A percentile compares a stretch with the other conserved stretches of the same genome.
phyloP scores from a whole-genome alignment of 2,797 vertebrate species.

The Erpetoichthys calabaricus region DNA sequence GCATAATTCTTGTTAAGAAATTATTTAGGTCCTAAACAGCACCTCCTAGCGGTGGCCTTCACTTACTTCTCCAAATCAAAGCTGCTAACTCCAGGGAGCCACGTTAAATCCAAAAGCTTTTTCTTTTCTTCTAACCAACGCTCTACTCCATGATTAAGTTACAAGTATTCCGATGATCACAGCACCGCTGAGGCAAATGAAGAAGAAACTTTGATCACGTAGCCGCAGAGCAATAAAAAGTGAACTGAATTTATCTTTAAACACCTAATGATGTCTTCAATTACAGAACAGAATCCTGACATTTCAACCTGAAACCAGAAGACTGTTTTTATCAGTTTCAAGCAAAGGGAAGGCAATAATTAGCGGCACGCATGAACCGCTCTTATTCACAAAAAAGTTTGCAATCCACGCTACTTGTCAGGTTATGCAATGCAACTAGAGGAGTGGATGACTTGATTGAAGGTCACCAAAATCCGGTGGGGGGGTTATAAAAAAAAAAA shows the following conservation, averaged over 20 bases:
- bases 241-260: conserved; percentile 5
- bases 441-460: too few relatives aligned
- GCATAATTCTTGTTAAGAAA: too few relatives aligned
- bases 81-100: background rate
- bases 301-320: conserved; percentile 1
- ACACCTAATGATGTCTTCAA: conserved; percentile 7
- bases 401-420: too few relatives aligned
- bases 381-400: too few relatives aligned
- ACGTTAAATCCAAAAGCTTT: background rate
- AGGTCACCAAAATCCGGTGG: too few relatives aligned
- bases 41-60: too few relatives aligned
- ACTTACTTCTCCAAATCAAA: background rate
- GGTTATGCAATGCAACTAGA: too few relatives aligned
- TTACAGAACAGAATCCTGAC: conserved; percentile 6
- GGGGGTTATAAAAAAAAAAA: too few relatives aligned
- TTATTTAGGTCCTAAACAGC: too few relatives aligned
- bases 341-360: too few relatives aligned
- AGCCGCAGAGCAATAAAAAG: background rate
- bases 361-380: too few relatives aligned
- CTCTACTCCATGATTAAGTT: background rate
- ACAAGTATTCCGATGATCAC: conserved; percentile 1
- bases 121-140: background rate
- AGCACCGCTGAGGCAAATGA: background rate
- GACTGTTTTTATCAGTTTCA: too few relatives aligned
- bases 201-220: conserved; percentile 7